phyloP scores from a whole-genome alignment of 2,797 vertebrate species.

The Dromococcyx pavoninus region DNA sequence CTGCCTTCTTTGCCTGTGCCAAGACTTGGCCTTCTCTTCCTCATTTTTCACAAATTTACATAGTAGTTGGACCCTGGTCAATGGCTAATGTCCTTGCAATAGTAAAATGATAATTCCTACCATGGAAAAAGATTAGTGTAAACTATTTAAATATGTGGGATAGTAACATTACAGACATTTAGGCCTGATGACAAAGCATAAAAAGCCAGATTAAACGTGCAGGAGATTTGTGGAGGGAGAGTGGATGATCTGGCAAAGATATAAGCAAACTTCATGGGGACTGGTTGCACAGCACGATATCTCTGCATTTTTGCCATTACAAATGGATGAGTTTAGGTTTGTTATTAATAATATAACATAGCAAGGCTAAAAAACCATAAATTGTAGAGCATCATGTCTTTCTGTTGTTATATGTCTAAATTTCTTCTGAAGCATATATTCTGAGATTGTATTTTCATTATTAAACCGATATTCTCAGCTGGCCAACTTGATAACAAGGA shows the following conservation, averaged over 20 bases:
- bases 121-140: background rate
- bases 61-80: background rate
- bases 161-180: background rate
- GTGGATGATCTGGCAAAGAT: background rate
- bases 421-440: background rate
- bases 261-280: background rate
- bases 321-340: background rate
- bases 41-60: rapidly evolving
- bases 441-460: background rate
- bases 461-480: background rate
- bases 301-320: background rate
- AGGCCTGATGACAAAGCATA: background rate
- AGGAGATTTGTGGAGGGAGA: background rate
- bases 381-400: background rate
- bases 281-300: background rate
- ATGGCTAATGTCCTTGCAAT: background rate
- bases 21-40: background rate
- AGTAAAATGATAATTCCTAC: background rate
- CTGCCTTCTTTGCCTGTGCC: background rate
- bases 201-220: background rate
- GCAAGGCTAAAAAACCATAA: background rate
- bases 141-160: background rate
- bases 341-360: background rate
- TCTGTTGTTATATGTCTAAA: background rate
- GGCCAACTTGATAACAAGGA: background rate